phyloP scores from a whole-genome alignment of 2,113 vertebrate genomes.

The Sander lucioperca region DNA sequence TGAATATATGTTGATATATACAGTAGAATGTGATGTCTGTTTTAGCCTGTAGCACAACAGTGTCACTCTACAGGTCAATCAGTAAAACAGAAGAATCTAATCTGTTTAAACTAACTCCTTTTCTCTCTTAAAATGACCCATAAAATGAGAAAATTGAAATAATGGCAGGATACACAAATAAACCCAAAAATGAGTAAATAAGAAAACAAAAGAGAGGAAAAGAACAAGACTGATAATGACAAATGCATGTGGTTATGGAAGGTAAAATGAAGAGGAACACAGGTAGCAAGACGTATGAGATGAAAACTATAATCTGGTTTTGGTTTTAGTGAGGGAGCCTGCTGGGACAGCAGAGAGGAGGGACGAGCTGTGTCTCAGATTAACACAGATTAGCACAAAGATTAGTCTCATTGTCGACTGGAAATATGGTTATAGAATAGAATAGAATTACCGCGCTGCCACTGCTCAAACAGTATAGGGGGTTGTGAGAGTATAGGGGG shows the following conservation, averaged over 20 bases:
- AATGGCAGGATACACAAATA: not conserved
- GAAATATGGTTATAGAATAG: conserved; percentile 33
- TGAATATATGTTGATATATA: not conserved
- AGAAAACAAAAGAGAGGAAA: not conserved
- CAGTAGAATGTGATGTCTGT: not conserved
- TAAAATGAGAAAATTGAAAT: conserved; percentile 18
- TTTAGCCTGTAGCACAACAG: not conserved
- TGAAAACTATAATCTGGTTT: conserved; percentile 53
- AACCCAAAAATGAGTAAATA: not conserved
- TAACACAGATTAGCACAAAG: conserved; percentile 57
- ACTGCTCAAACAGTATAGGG: not conserved
- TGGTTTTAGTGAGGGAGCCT: conserved; percentile 44
- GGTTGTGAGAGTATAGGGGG: conserved; percentile 11
- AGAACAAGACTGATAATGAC: not conserved
- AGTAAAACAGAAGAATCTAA: conserved; percentile 5
- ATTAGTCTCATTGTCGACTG: conserved; percentile 43
- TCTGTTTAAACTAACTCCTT: conserved; percentile 36
- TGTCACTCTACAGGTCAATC: conserved; percentile 3
- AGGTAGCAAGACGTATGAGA: not conserved
- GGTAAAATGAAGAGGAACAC: conserved; percentile 7
- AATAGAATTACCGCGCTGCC: conserved; percentile 27
- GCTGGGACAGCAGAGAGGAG: conserved; percentile 42
- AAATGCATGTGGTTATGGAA: not conserved
- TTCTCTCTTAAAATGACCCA: conserved; percentile 7
- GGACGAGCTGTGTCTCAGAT: conserved; percentile 52